phyloP scores from a whole-genome alignment of 2,888 invertebrate genomes.

The Campaea margaritaria region DNA sequence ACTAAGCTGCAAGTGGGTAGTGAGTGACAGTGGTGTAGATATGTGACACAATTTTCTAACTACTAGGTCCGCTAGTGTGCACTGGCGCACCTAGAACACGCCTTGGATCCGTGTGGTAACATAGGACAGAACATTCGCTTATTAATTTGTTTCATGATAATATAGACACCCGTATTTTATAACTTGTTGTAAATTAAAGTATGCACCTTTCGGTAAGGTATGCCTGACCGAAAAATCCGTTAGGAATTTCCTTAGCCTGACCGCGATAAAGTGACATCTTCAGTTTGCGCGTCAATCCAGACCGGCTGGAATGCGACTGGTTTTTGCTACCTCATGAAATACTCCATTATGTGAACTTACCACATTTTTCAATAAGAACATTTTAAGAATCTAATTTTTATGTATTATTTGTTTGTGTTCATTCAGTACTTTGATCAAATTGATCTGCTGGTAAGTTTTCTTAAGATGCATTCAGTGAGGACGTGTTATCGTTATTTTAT shows the following conservation, averaged over 20 bases:
- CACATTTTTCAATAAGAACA: too few relatives aligned
- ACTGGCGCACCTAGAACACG: slow-evolving; percentile 24
- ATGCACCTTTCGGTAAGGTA: too few relatives aligned
- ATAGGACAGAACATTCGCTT: neutral
- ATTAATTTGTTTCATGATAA: too few relatives aligned
- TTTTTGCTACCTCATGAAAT: slow-evolving; percentile 15
- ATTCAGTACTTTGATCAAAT: too few relatives aligned
- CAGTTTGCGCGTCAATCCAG: slow-evolving; percentile 12
- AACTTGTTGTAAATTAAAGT: slow-evolving; percentile 1
- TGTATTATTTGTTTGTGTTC: too few relatives aligned
- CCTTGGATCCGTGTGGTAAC: slow-evolving; percentile 17
- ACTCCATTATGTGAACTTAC: slow-evolving; percentile 1
- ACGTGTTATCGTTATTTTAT: slow-evolving; percentile 14
- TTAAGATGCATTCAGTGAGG: too few relatives aligned
- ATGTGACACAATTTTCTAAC: slow-evolving; percentile 25
- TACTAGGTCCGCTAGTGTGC: neutral
- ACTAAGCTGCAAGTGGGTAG: slow-evolving; percentile 4
- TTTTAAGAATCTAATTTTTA: too few relatives aligned
- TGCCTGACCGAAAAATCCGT: slow-evolving; percentile 9
- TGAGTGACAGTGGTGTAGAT: slow-evolving; percentile 12
- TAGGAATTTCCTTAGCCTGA: slow-evolving; percentile 19
- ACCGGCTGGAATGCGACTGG: slow-evolving; percentile 24
- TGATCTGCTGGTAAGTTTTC: too few relatives aligned
- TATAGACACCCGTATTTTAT: too few relatives aligned
- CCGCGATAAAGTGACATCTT: slow-evolving; percentile 23